Conservation (phyloP, 2,113 vertebrate genomes). For the Naja naja region DNA sequence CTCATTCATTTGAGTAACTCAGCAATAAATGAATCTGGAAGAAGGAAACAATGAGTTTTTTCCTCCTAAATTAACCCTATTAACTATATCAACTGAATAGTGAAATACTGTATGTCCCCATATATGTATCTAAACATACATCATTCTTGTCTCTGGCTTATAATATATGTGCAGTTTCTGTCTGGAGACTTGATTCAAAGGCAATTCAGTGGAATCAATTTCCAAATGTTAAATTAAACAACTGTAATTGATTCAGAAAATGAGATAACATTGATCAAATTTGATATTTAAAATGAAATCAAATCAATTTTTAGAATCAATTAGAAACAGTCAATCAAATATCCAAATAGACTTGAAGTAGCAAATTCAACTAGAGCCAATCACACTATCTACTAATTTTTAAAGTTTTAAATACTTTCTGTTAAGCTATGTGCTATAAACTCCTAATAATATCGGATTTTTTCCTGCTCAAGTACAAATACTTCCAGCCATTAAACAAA, state of each 20-base stretch:
- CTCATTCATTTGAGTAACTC: neutral
- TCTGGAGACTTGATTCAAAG: neutral
- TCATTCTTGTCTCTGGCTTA: neutral
- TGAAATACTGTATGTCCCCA: neutral
- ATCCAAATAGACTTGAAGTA: neutral
- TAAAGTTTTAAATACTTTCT: neutral
- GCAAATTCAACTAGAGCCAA: neutral
- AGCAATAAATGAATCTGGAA: neutral
- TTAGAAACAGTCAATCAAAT: neutral
- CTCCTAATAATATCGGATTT: neutral
- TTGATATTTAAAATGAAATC: neutral
- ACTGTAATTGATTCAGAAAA: neutral
- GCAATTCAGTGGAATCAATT: neutral
- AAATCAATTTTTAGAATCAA: neutral
- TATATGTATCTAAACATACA: neutral
- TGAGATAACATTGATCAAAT: neutral
- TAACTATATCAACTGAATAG: neutral
- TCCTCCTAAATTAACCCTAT: neutral
- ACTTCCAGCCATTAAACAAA: neutral
- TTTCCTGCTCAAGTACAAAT: neutral
- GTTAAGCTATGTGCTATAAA: neutral
- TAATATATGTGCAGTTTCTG: neutral
- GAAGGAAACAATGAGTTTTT: neutral
- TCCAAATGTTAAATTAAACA: neutral
- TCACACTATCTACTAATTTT: neutral